phyloP scores from a whole-genome alignment of 2,113 vertebrate genomes.

The Sceloporus tristichus region DNA sequence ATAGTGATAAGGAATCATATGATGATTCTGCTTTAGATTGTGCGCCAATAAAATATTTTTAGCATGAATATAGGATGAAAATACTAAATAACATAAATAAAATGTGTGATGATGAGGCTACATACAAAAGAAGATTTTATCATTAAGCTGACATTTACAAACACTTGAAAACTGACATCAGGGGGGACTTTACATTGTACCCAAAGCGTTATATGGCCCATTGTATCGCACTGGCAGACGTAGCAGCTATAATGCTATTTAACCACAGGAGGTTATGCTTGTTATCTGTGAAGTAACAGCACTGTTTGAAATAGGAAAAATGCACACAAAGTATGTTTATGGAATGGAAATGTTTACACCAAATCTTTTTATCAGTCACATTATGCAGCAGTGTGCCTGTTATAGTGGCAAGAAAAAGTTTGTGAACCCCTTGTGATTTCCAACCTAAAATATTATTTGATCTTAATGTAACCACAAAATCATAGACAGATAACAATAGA shows the following conservation, averaged over 20 bases:
- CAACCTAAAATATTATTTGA: too few species aligned
- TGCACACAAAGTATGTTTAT: neutral
- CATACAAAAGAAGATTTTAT: slow-evolving; percentile 18
- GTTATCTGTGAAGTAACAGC: slow-evolving; percentile 43
- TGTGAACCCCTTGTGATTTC: too few species aligned
- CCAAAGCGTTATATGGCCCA: neutral
- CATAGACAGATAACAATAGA: too few species aligned
- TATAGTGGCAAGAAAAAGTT: too few species aligned
- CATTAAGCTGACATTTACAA: slow-evolving; percentile 37
- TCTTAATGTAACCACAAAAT: too few species aligned
- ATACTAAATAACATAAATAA: slow-evolving; percentile 14
- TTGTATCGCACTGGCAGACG: slow-evolving; percentile 31
- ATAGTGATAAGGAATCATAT: neutral
- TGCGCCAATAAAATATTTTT: neutral
- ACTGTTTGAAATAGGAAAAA: slow-evolving; percentile 21
- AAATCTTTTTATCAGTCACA: slow-evolving; percentile 8
- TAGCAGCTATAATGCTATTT: slow-evolving; percentile 36
- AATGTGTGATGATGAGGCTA: slow-evolving; percentile 34
- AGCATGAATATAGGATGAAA: slow-evolving; percentile 14
- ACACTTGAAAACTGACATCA: slow-evolving; percentile 24
- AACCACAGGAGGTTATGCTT: slow-evolving; percentile 51
- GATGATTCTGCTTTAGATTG: neutral
- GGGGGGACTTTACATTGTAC: slow-evolving; percentile 43
- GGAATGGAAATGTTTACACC: slow-evolving; percentile 14
- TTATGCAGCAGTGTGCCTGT: neutral